A percentile compares a stretch with the other conserved stretches of the same genome.
phyloP scores from a whole-genome alignment of 2,113 vertebrate genomes.

The Ptyas mucosa region DNA sequence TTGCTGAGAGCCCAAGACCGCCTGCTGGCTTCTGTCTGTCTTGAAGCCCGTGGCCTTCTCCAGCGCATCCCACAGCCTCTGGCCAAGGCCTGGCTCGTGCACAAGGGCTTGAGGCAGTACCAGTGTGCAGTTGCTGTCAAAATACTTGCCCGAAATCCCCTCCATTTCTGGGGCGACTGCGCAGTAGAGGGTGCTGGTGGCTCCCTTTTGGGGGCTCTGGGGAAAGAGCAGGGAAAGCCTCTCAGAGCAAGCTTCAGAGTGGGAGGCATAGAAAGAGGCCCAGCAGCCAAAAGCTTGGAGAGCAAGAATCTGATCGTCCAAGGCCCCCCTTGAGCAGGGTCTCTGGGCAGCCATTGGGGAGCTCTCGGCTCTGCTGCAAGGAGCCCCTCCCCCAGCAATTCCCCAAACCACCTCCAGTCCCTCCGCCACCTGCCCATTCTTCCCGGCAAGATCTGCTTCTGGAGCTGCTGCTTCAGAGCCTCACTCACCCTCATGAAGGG shows the following conservation, averaged over 20 bases:
- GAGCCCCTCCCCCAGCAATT: not conserved
- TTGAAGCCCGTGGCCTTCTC: constrained; percentile 67
- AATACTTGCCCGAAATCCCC: constrained; percentile 81
- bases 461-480: not conserved
- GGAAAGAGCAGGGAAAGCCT: not conserved
- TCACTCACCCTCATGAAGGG: constrained; percentile 80
- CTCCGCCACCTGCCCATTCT: not conserved
- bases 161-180: constrained; percentile 75
- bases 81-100: constrained; percentile 64
- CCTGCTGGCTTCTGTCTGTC: not conserved
- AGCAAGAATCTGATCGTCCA: not conserved
- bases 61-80: constrained; percentile 78
- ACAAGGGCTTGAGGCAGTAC: constrained; percentile 65
- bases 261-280: not conserved
- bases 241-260: too few relatives aligned
- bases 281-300: not conserved
- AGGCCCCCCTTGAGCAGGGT: not conserved
- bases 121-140: constrained; percentile 76
- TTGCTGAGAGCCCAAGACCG: not conserved
- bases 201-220: constrained; percentile 76
- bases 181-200: constrained; percentile 79
- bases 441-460: not conserved
- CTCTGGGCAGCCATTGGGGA: rapidly evolving
- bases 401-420: not conserved
- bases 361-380: not conserved